A percentile compares a stretch with the other conserved stretches of the same genome.
Evolutionary conservation across 64 coral and sea anemone species (phyloP).

Genomic region (Acropora yongei): DNA sequence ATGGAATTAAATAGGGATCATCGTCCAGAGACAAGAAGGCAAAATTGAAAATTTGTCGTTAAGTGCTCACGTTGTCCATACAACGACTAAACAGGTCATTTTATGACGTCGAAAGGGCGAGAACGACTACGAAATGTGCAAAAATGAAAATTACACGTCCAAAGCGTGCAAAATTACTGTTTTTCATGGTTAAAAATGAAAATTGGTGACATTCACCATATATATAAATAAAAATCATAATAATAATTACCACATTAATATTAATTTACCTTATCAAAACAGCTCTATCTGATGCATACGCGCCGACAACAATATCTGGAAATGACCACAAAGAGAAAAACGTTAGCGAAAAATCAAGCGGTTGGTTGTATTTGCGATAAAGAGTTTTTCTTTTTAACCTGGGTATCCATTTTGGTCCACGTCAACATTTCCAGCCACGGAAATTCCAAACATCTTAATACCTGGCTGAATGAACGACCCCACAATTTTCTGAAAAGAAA

Average conservation of each 20-base stretch:
- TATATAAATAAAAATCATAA: not conserved
- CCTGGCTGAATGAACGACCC: conserved; percentile 20
- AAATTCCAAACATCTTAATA: conserved; percentile 69
- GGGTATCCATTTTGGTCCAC: conserved; percentile 78
- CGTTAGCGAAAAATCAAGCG: not conserved
- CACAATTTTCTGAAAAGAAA: conserved; percentile 73
- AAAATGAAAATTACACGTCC: no score
- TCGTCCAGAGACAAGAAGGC: no score
- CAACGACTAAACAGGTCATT: no score
- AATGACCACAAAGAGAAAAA: not conserved
- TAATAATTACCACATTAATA: not conserved
- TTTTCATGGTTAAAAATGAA: no score
- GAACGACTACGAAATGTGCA: no score
- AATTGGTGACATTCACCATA: no score
- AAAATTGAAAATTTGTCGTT: no score
- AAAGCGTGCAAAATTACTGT: no score
- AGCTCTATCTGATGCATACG: conserved; percentile 73
- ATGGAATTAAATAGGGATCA: no score
- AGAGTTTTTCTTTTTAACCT: conserved; percentile 9
- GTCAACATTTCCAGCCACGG: conserved; percentile 78
- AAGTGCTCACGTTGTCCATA: no score
- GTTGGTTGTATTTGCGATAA: not conserved
- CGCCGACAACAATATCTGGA: conserved; percentile 79
- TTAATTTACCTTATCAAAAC: conserved; percentile 65
- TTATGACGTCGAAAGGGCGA: no score